Conservation (phyloP, 1,140 invertebrate genomes). For the Zaprionus davidi region DNA sequence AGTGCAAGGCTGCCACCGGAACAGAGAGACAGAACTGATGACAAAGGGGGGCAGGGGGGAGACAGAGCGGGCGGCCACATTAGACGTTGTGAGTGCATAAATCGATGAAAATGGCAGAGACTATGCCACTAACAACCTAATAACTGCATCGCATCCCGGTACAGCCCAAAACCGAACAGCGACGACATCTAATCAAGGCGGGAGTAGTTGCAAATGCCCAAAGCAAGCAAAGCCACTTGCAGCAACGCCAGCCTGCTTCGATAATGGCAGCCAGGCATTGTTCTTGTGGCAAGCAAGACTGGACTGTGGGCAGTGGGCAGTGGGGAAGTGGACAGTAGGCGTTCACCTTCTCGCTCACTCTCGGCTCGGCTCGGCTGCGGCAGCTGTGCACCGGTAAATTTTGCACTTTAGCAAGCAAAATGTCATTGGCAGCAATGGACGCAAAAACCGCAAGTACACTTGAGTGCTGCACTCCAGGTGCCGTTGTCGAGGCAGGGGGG, state of each 20-base stretch:
- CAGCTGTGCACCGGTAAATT: slow-evolving; percentile 73
- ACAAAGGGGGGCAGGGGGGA: too few species aligned
- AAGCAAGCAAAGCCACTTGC: slow-evolving; percentile 76
- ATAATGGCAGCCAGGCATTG: slow-evolving; percentile 58
- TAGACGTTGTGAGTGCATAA: slow-evolving; percentile 78
- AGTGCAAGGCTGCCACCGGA: slow-evolving; percentile 23
- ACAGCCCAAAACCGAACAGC: slow-evolving; percentile 48
- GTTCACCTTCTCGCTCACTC: neutral
- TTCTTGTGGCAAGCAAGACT: slow-evolving; percentile 59
- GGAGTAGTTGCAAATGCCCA: slow-evolving; percentile 60
- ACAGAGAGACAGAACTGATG: neutral
- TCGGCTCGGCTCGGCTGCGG: slow-evolving; percentile 8
- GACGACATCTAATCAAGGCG: slow-evolving; percentile 74
- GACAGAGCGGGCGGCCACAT: slow-evolving; percentile 52
- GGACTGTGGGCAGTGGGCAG: neutral
- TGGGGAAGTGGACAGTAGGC: slow-evolving; percentile 7
- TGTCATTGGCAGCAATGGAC: slow-evolving; percentile 80
- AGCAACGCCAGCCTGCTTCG: slow-evolving; percentile 35
- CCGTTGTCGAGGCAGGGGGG: slow-evolving; percentile 53
- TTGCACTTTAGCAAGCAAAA: slow-evolving; percentile 81
- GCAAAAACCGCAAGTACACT: slow-evolving; percentile 83
- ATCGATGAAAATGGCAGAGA: slow-evolving; percentile 78
- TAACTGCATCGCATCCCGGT: slow-evolving; percentile 60
- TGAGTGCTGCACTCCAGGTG: slow-evolving; percentile 81
- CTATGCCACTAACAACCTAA: slow-evolving; percentile 81